Evolutionary conservation across 2,113 vertebrate species (phyloP), one percentile per base, ranked within the genome.

Genomic region (Crotalus tigris): DNA sequence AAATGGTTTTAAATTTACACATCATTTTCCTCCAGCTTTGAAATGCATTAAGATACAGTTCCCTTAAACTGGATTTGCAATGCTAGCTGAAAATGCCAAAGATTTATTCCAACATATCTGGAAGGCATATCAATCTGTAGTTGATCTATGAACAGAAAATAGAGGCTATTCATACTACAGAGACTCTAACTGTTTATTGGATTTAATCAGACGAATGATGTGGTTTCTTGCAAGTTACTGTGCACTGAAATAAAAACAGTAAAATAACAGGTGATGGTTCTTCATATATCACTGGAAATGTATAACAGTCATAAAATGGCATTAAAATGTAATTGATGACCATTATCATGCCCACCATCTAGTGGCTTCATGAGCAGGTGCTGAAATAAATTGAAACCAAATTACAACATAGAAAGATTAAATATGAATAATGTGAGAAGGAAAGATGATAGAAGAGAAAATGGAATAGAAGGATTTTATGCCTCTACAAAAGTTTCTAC

Each of bases 381-480:
- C 92, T 57, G 61, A 89, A 75, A 57, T 89, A 89, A 92, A 89
- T 89, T 88, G 59, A 89, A 92, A 92, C 23, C 51, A 57, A 89
- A 92, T 92, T 87, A 61, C 51, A 92, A 57, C 53, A 81, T 46
- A 81, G 61, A 92, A 89, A 89, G 61, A 89, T 89, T 92, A 92
- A 88, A 88, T 92, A 92, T 39, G 49, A 88, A 88, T 69, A 88
- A 92, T 88, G 29, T 51, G 58, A 88, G 86, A 53, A 29, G 57
- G 24, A 88, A 92, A 92, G 6, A 49, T 64, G 58, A 64, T 64
- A 49, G 46, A 53, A 59, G 11, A 87, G 85, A 39, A n/a, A 88
- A 92, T 15, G 29, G 17, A 33, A 54, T 55, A 15, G 69, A 85
- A 85, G 51, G 33, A 85, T 85, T 85, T 85, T 46, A 81, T 54